Evolutionary conservation across 2,113 vertebrate species (phyloP).

Genomic region (Odocoileus hemionus): DNA sequence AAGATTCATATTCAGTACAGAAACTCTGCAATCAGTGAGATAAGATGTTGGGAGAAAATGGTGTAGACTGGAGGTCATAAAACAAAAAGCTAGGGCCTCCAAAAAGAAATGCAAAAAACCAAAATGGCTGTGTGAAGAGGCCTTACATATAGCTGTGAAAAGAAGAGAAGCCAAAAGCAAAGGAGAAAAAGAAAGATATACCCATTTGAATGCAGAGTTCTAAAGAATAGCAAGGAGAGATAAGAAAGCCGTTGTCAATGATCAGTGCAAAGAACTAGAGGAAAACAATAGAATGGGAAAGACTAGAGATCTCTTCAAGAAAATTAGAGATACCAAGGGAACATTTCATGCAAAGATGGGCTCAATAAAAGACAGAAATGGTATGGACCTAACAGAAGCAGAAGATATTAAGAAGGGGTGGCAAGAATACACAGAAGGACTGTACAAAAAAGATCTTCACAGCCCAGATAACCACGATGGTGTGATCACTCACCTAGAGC

Average conservation of each 20-base stretch:
- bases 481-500: neutral
- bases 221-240: neutral
- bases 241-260: neutral
- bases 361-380: neutral
- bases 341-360: neutral
- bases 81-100: neutral
- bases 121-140: neutral
- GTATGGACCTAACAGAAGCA: neutral
- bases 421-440: neutral
- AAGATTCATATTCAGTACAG: neutral
- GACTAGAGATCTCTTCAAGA: neutral
- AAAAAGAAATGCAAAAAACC: neutral
- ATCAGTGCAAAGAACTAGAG: neutral
- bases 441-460: neutral
- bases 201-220: neutral
- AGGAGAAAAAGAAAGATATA: neutral
- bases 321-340: neutral
- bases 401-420: neutral
- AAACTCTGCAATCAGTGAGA: neutral
- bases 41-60: neutral
- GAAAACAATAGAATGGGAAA: neutral
- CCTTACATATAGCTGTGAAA: neutral
- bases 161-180: neutral
- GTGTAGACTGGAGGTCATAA: neutral
- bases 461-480: neutral